phyloP scores from a whole-genome alignment of 2,888 invertebrate genomes.

The Aricia artaxerxes region DNA sequence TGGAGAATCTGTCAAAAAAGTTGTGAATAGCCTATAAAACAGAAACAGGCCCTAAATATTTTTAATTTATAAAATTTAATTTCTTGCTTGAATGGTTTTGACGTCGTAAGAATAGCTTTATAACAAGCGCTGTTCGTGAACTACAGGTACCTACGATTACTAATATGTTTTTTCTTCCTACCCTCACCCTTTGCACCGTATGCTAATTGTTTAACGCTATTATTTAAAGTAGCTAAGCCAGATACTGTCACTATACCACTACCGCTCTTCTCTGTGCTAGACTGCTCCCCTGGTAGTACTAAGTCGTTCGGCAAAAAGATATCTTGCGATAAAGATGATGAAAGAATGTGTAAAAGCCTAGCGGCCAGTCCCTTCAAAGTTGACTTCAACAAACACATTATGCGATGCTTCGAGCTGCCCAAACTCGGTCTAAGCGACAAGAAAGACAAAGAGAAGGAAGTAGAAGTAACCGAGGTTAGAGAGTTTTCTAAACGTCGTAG shows the following conservation, averaged over 20 bases:
- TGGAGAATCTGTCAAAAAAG: no score
- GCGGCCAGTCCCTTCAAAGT: constrained; percentile 58
- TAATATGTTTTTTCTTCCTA: not conserved
- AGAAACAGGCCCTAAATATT: no score
- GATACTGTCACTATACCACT: constrained; percentile 42
- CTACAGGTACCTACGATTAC: not conserved
- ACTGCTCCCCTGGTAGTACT: constrained; percentile 51
- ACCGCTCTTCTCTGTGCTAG: constrained; percentile 57
- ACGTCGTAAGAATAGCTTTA: not conserved
- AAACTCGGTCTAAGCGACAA: constrained; percentile 50
- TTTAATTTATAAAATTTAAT: not conserved
- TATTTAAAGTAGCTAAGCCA: constrained; percentile 1
- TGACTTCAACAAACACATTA: constrained; percentile 53
- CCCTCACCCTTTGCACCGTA: constrained; percentile 10
- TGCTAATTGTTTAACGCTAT: constrained; percentile 1
- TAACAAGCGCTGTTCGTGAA: not conserved
- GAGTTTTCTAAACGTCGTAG: constrained; percentile 59
- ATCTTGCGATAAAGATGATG: constrained; percentile 29
- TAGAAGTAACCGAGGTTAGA: constrained; percentile 31
- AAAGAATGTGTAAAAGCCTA: constrained; percentile 50
- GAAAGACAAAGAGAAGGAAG: constrained; percentile 42
- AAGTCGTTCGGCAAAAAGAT: constrained; percentile 41
- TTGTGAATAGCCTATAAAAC: no score
- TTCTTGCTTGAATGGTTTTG: not conserved
- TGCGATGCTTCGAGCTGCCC: constrained; percentile 61